Evolutionary conservation across 2,113 vertebrate genomes (phyloP).

Genomic region (Albula glossodonta): DNA sequence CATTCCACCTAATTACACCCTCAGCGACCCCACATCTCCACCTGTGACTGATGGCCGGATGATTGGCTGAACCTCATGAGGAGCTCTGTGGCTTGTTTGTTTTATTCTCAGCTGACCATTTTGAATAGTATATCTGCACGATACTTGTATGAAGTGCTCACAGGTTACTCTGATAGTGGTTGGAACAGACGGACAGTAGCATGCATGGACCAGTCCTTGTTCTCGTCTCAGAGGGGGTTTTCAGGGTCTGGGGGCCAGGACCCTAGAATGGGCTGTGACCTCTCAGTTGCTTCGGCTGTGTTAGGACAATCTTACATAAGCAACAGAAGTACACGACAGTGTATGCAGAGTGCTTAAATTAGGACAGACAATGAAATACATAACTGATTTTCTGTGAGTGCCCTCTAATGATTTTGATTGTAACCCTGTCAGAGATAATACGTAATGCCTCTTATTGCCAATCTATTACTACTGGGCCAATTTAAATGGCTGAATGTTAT

Average conservation of each 20-base stretch:
- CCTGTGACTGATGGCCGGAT: background rate
- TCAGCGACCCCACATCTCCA: slow-evolving; percentile 1
- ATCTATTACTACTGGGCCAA: background rate
- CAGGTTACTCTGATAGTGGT: no score
- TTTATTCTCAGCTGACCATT: background rate
- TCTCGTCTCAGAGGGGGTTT: no score
- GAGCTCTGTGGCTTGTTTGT: background rate
- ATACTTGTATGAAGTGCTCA: background rate
- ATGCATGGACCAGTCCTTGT: no score
- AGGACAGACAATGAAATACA: background rate
- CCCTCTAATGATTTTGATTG: no score
- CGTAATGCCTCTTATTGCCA: no score
- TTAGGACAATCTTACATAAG: background rate
- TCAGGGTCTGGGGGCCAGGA: background rate
- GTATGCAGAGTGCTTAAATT: background rate
- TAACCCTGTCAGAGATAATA: no score
- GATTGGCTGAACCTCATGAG: background rate
- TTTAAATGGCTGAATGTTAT: background rate
- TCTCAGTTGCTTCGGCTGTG: background rate
- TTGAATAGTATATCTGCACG: background rate
- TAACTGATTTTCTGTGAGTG: no score
- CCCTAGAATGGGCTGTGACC: background rate
- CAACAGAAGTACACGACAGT: no score
- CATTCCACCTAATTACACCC: slow-evolving; percentile 22
- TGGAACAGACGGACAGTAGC: no score